Percentiles rank a stretch among this genome's conserved stretches.
These are phyloP conservation scores for Eristalis tenax DNA, from an alignment of 2,888 invertebrate genomes.

Conservation along the genomic window DNA sequence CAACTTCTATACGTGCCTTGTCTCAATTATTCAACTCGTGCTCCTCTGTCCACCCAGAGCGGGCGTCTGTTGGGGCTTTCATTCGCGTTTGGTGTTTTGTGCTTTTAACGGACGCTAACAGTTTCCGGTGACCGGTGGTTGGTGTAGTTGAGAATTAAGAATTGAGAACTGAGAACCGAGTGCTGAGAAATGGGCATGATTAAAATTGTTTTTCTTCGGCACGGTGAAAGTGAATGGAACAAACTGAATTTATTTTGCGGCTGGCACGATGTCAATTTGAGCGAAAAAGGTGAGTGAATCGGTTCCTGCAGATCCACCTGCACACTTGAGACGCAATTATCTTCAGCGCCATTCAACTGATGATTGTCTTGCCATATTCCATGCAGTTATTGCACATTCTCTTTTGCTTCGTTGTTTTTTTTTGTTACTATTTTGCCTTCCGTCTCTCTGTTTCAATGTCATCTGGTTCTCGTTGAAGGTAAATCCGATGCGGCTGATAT, in stretches of 20 bases:
- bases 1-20: neutral
- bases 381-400: neutral
- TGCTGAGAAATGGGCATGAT: constrained; percentile 74
- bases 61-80: constrained; percentile 17
- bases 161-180: neutral
- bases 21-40: constrained; percentile 22
- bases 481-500: constrained; percentile 77
- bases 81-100: constrained; percentile 10
- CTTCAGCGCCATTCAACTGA: neutral
- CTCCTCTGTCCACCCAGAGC: constrained; percentile 9
- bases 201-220: constrained; percentile 84
- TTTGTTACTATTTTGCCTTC: constrained; percentile 10
- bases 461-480: constrained; percentile 73
- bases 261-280: constrained; percentile 88
- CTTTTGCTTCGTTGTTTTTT: constrained; percentile 6
- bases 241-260: constrained; percentile 88
- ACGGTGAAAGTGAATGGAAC: constrained; percentile 90
- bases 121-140: constrained; percentile 35
- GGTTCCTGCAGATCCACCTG: neutral
- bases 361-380: neutral
- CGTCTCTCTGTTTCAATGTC: constrained; percentile 22
- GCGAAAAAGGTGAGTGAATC: constrained; percentile 84
- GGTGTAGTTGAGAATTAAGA: neutral
- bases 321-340: constrained; percentile 7
- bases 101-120: constrained; percentile 37